Percentiles rank a stretch among this genome's conserved stretches.
Evolutionary conservation across 1,140 invertebrate species (phyloP).

Genomic region (Tetranychus urticae): DNA sequence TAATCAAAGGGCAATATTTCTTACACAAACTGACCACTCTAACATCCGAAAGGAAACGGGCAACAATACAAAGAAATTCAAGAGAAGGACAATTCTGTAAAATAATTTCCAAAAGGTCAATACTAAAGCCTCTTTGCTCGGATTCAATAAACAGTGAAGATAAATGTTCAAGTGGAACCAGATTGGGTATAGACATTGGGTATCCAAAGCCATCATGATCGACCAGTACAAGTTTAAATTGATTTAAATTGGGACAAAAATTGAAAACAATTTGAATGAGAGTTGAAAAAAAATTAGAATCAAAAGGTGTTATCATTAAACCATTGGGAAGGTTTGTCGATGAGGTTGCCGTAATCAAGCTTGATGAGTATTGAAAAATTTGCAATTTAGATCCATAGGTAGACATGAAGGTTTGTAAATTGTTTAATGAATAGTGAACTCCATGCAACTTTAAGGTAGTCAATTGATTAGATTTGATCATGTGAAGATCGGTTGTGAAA

Average conservation of each 20-base stretch:
- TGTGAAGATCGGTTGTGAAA: background rate
- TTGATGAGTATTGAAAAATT: background rate
- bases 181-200: background rate
- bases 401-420: background rate
- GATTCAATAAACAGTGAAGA: background rate
- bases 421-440: background rate
- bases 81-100: background rate
- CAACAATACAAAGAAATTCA: background rate
- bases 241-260: background rate
- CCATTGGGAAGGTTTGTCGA: background rate
- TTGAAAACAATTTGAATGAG: background rate
- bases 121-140: background rate
- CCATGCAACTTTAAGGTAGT: background rate
- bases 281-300: background rate
- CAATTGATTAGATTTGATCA: background rate
- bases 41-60: background rate
- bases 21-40: background rate
- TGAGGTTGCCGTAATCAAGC: background rate
- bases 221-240: background rate
- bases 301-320: background rate
- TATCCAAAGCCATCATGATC: background rate
- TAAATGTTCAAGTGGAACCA: background rate
- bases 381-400: background rate
- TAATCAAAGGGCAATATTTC: background rate
- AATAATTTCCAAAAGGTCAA: background rate